These are phyloP conservation scores for Drosophila persimilis DNA, from an alignment of 1,140 invertebrate genomes.

Conservation along the genomic window DNA sequence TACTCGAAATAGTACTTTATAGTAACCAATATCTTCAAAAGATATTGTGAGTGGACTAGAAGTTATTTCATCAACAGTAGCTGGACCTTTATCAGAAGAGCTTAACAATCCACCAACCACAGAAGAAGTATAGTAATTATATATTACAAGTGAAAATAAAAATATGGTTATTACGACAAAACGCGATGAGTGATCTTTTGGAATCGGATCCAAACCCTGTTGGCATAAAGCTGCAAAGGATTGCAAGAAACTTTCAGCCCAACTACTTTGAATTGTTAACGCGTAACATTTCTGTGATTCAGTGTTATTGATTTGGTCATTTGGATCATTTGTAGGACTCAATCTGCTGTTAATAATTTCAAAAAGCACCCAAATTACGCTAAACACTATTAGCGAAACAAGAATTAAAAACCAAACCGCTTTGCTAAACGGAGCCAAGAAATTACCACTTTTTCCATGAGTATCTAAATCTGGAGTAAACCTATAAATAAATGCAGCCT, in stretches of 20 bases:
- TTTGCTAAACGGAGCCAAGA: conserved; percentile 67
- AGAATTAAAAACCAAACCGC: conserved; percentile 61
- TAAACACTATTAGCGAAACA: conserved; percentile 39
- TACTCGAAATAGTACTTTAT: conserved; percentile 76
- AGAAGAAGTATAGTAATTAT: conserved; percentile 80
- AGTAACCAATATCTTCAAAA: conserved; percentile 80
- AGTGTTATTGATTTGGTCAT: neutral
- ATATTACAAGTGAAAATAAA: conserved; percentile 74
- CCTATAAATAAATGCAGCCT: conserved; percentile 72
- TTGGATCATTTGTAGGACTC: neutral
- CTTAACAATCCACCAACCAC: conserved; percentile 77
- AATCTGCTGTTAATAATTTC: conserved; percentile 37
- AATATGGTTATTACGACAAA: conserved; percentile 67
- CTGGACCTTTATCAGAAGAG: conserved; percentile 65
- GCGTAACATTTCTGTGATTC: too few species aligned
- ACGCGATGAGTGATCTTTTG: conserved; percentile 53
- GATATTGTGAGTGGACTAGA: conserved; percentile 68
- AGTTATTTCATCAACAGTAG: conserved; percentile 63
- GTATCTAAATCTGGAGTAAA: conserved; percentile 70
- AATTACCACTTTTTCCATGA: conserved; percentile 65
- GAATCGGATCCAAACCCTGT: conserved; percentile 69
- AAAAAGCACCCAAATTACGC: conserved; percentile 57
- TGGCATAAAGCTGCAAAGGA: conserved; percentile 72
- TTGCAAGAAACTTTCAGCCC: conserved; percentile 47
- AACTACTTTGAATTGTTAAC: conserved; percentile 11